Evolutionary conservation across 2,888 invertebrate genomes (phyloP).

Genomic region (Dynastes hyllus): DNA sequence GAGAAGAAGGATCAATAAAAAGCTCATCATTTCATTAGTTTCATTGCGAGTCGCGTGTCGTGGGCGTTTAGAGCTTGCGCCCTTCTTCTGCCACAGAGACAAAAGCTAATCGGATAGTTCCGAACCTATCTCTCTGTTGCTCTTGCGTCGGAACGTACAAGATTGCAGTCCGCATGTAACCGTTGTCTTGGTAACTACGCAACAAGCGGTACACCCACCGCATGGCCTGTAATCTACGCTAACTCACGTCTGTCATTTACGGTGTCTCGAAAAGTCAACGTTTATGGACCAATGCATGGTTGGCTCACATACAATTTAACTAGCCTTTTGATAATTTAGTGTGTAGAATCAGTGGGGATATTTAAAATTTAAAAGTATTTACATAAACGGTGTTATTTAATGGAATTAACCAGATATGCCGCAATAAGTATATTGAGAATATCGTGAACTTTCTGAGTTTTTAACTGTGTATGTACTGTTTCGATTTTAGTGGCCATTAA

Average conservation of each 20-base stretch:
- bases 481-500: conserved; percentile 28
- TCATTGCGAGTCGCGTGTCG: conserved; percentile 65
- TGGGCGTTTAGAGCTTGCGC: conserved; percentile 68
- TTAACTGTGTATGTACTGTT: conserved; percentile 19
- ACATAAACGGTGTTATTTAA: conserved; percentile 15
- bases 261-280: conserved; percentile 16
- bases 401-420: conserved; percentile 2
- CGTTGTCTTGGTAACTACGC: conserved; percentile 66
- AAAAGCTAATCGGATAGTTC: conserved; percentile 61
- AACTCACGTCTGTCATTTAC: conserved; percentile 52
- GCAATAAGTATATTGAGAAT: conserved; percentile 11
- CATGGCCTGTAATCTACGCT: conserved; percentile 59
- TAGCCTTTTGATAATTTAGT: conserved; percentile 17
- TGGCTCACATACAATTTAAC: not conserved
- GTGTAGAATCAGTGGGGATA: conserved; percentile 27
- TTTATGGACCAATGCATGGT: conserved; percentile 32
- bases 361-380: conserved; percentile 32
- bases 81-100: conserved; percentile 57
- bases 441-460: conserved; percentile 28
- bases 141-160: conserved; percentile 57
- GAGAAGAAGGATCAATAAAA: conserved; percentile 51
- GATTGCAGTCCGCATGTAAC: conserved; percentile 67
- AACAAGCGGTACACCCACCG: conserved; percentile 65
- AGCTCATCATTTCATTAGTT: conserved; percentile 58
- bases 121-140: conserved; percentile 60